These are phyloP conservation scores for Empis stercorea DNA, from an alignment of 2,888 invertebrate species.

Conservation along the genomic window DNA sequence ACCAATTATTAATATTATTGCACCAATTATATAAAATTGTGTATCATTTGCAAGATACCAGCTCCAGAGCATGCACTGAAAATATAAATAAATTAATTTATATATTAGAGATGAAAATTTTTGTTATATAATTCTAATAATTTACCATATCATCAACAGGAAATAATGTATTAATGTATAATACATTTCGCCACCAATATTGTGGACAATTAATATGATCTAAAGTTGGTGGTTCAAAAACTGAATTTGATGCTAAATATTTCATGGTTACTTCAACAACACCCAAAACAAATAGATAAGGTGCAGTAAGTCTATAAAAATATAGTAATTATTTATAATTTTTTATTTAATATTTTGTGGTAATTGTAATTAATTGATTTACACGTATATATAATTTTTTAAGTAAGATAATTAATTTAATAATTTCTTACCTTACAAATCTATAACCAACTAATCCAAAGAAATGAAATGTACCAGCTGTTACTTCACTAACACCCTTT, in stretches of 20 bases:
- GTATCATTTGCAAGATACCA: slow-evolving; percentile 83
- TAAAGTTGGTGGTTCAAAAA: slow-evolving; percentile 70
- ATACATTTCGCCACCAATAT: slow-evolving; percentile 79
- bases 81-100: too few species aligned
- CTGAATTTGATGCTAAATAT: slow-evolving; percentile 68
- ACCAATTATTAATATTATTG: slow-evolving; percentile 65
- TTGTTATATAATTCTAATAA: background rate
- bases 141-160: slow-evolving; percentile 74
- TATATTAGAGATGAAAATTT: background rate
- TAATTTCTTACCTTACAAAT: slow-evolving; percentile 53
- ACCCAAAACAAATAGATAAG: slow-evolving; percentile 71
- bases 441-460: slow-evolving; percentile 63
- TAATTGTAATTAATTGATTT: too few species aligned
- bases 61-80: slow-evolving; percentile 82
- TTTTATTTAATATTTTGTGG: too few species aligned
- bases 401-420: too few species aligned
- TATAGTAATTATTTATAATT: background rate
- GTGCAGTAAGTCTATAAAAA: slow-evolving; percentile 55
- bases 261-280: slow-evolving; percentile 77
- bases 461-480: slow-evolving; percentile 56
- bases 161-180: slow-evolving; percentile 76
- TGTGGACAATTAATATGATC: slow-evolving; percentile 72
- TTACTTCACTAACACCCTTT: slow-evolving; percentile 48
- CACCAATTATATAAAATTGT: slow-evolving; percentile 74
- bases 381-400: too few species aligned